These are phyloP conservation scores for Drosophila greeni DNA, from an alignment of 2,888 invertebrate genomes.

Conservation along the genomic window DNA sequence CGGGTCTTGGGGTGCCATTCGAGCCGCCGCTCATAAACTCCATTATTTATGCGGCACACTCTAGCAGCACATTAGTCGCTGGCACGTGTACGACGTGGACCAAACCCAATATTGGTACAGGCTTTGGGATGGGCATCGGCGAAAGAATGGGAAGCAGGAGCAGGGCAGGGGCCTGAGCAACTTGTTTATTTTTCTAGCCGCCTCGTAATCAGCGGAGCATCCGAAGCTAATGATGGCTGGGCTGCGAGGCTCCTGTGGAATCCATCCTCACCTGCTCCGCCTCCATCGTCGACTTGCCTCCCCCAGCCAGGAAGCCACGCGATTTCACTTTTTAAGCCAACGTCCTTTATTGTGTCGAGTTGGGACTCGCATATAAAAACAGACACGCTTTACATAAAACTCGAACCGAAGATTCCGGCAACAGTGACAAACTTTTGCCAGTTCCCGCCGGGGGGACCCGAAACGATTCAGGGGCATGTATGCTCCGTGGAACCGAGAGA, in stretches of 20 bases:
- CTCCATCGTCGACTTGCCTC: not conserved
- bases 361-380: conserved; percentile 29
- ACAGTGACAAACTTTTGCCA: conserved; percentile 52
- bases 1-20: conserved; percentile 10
- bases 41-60: conserved; percentile 55
- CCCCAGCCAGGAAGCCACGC: conserved; percentile 9
- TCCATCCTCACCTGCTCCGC: conserved; percentile 15
- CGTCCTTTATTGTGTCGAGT: conserved; percentile 29
- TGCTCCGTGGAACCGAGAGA: not conserved
- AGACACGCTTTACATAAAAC: conserved; percentile 58
- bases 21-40: conserved; percentile 45
- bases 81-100: conserved; percentile 52
- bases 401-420: conserved; percentile 50
- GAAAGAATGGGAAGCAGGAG: no score
- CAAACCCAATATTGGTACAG: conserved; percentile 26
- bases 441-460: conserved; percentile 38
- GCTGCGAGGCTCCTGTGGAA: conserved; percentile 12
- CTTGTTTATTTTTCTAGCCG: conserved; percentile 30
- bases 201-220: conserved; percentile 40
- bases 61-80: conserved; percentile 46
- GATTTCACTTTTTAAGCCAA: conserved; percentile 31
- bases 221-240: conserved; percentile 38
- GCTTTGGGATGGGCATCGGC: not conserved
- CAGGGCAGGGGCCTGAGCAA: not conserved
- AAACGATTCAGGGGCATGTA: conserved; percentile 7